A percentile compares a stretch with the other conserved stretches of the same genome.
Evolutionary conservation across 35 echinoderm and acorn worm genomes (phyloP).

Genomic region (Lytechinus variegatus): DNA sequence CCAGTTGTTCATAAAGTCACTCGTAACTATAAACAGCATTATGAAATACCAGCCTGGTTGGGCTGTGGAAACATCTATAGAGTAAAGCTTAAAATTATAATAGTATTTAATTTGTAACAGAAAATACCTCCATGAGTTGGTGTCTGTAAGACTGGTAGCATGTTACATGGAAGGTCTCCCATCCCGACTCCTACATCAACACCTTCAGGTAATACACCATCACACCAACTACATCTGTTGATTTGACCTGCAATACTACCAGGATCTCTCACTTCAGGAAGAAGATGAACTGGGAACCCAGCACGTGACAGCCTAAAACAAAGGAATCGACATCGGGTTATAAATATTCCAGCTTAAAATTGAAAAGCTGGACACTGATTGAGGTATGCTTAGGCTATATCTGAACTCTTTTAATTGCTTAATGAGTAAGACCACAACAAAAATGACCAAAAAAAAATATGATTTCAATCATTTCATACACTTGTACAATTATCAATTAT

Average conservation of each 20-base stretch:
- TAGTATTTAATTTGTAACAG: too few species aligned
- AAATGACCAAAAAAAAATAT: too few species aligned
- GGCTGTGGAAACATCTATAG: too few species aligned
- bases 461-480: too few species aligned
- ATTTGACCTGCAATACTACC: slow-evolving; percentile 71
- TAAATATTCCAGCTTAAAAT: neutral
- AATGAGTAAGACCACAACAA: too few species aligned
- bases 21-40: too few species aligned
- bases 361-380: neutral
- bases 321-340: neutral
- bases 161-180: slow-evolving; percentile 85
- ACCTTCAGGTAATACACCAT: slow-evolving; percentile 44
- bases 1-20: too few species aligned
- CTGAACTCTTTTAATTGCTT: too few species aligned
- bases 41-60: too few species aligned
- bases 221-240: slow-evolving; percentile 32
- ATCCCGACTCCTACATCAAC: slow-evolving; percentile 76
- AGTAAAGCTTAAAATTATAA: too few species aligned
- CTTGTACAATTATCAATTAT: too few species aligned
- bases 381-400: too few species aligned
- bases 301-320: slow-evolving; percentile 64
- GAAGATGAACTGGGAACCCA: slow-evolving; percentile 78
- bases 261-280: slow-evolving; percentile 65
- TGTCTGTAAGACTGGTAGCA: slow-evolving; percentile 63
- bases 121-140: slow-evolving; percentile 76